Evolutionary conservation across 2,113 vertebrate species (phyloP), one percentile per base, ranked within the genome.

Genomic region (Cacatua alba): DNA sequence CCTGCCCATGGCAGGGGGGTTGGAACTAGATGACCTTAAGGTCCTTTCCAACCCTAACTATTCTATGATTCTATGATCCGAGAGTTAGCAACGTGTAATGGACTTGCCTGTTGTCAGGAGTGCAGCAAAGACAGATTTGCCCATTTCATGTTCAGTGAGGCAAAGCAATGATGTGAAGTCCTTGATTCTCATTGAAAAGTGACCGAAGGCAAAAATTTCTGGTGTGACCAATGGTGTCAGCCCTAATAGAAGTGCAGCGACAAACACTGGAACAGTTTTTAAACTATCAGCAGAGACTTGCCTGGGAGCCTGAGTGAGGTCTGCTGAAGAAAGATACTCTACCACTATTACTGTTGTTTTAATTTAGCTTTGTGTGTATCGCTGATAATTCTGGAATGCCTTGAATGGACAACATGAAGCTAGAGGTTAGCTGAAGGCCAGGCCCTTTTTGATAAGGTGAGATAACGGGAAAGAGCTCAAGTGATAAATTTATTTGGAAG

Each of bases 11-110:
- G 39, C 39, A 39, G 39, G 39, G 39, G 39, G 39, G 10, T 39
- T 39, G 39, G 39, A 39, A 39, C 39, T 39, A 39, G 39, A 39
- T 39, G 39, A 39, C 10, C 37, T 37, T 37, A 37, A 37, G 37
- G 37, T 37, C 39, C 39, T 39, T 39, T 39, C 39, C 39, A 39
- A 39, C 39, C 39, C 39, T 39, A 39, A 39, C 39, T 39, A 39
- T 39, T 39, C 39, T 39, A 11, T 39, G 39, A 37, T 37, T 37
- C 37, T 37, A 37, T 37, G 52, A 35, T 48, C 55, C 70, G 17
- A 35, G 55, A 51, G 33, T 63, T 35, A 35, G 62, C 51, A 11
- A 59, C 0, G 0, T 23, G 3, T 37, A 64, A 20, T 2, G 29
- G 41, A 43, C 17, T 70, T 2, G 3, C 24, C n/a, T 71, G 7